Conservation (phyloP, 2,113 vertebrate species). For the Alethe castanea region DNA sequence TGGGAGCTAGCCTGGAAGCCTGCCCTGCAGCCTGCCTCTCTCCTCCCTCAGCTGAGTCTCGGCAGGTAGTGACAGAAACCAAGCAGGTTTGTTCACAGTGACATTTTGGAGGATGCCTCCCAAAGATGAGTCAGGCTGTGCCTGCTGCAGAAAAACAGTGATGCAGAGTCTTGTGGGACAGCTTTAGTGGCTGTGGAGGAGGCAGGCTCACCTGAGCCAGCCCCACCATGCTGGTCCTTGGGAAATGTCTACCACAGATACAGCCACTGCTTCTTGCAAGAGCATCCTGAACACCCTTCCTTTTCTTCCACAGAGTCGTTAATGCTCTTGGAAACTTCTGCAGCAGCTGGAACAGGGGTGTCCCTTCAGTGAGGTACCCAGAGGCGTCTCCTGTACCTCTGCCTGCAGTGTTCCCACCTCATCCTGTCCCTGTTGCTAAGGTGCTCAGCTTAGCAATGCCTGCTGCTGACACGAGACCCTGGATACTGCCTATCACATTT, state of each 20-base stretch:
- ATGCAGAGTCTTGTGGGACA: conserved; percentile 38
- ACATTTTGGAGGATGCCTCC: conserved; percentile 53
- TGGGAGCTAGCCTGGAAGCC: not conserved
- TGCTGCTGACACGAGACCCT: conserved; percentile 17
- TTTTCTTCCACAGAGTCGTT: not conserved
- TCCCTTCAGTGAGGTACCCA: not conserved
- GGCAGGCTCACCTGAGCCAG: conserved; percentile 35
- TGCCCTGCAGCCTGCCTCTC: not conserved
- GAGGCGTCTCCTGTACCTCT: not conserved
- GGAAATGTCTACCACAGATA: not conserved
- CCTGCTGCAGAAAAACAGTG: conserved; percentile 40
- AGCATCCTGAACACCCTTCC: not conserved
- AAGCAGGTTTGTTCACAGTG: not conserved
- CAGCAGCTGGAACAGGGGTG: not conserved
- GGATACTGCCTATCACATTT: conserved; percentile 42
- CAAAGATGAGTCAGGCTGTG: conserved; percentile 47
- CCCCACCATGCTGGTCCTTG: not conserved
- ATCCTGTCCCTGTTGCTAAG: conserved; percentile 4
- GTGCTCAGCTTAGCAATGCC: not conserved
- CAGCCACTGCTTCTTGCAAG: not conserved
- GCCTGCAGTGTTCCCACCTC: not conserved
- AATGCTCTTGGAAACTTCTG: not conserved
- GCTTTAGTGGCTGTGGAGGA: conserved; percentile 25
- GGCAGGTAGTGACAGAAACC: conserved; percentile 36
- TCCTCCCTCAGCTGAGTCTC: not conserved